Evolutionary conservation across 2,797 vertebrate genomes (phyloP), one percentile per base, ranked within the genome.

Genomic region (Dendrocincla fuliginosa): DNA sequence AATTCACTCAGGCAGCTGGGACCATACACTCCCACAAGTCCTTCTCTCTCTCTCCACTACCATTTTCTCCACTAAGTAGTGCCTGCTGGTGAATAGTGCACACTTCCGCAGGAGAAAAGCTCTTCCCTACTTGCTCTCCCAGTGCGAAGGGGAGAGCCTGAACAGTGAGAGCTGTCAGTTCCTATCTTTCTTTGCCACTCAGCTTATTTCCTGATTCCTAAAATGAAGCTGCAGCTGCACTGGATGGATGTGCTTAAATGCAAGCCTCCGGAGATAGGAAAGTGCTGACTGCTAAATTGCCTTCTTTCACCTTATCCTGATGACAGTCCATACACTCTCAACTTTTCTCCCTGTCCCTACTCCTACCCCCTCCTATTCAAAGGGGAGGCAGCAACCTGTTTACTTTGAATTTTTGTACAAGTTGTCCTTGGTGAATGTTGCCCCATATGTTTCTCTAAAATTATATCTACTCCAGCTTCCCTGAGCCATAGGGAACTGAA

Each of bases 161-260:
- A 94, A 39, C 91, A 91, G 33, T 10, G 42, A 95, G 87, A 93
- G 95, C 96, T 95, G 93, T 96, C 95, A 94, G 80, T 22, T 95
- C 80, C 96, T 79, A 91, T 96, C 93, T 96, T 93, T 90, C 96
- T 96, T 96, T 93, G 91, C 95, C 94, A 95, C 91, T 96, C 93
- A 94, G 94, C 89, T 94, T 95, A 94, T 96, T 96, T 97, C 96
- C 96, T 95, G 94, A 95, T 94, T 95, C 89, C 96, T 91, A 94
- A 96, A 96, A 96, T 93, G 96, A 96, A 91, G 87, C 96, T 96
- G 94, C 96, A 96, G 96, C 95, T 96, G 96, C 74, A 30, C 87
- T 95, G 89, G 95, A 94, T 93, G 89, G 95, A 90, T 96, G 94
- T 95, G 90, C 87, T 95, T 94, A 88, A 96, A 93, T 20, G 63